phyloP scores from a whole-genome alignment of 2,888 invertebrate genomes.

The Leptarthrus brevirostris region DNA sequence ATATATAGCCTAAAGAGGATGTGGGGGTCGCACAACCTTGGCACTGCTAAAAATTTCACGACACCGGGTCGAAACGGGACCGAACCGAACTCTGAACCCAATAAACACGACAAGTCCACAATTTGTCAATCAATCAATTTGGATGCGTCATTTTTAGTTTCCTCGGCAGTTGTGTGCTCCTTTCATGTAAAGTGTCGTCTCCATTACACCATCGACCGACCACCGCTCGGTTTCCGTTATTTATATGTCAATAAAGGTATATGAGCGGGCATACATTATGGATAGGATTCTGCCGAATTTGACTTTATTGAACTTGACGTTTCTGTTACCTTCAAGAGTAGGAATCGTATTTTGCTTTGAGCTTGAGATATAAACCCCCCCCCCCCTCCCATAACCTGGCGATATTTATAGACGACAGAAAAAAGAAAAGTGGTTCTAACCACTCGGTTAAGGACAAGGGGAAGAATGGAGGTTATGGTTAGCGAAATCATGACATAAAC shows the following conservation, averaged over 20 bases:
- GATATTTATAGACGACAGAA: constrained; percentile 31
- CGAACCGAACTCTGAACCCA: no score
- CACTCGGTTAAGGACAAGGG: not conserved
- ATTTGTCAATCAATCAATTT: constrained; percentile 48
- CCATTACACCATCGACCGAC: not conserved
- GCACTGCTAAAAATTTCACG: not conserved
- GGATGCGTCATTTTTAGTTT: constrained; percentile 36
- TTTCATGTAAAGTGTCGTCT: constrained; percentile 28
- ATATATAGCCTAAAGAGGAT: constrained; percentile 8
- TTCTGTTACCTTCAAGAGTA: constrained; percentile 3
- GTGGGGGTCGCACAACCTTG: not conserved
- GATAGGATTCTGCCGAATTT: constrained; percentile 37
- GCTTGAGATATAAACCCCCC: not conserved
- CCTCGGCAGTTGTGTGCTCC: no score
- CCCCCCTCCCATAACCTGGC: not conserved
- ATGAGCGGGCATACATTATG: constrained; percentile 33
- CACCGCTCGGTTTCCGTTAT: not conserved
- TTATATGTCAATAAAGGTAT: constrained; percentile 6
- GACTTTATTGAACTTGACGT: constrained; percentile 41
- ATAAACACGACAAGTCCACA: constrained; percentile 1
- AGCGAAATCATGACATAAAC: constrained; percentile 31
- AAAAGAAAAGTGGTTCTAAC: constrained; percentile 2
- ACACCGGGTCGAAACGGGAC: not conserved
- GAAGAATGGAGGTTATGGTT: not conserved
- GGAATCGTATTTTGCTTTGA: no score